These are phyloP conservation scores for Psylliodes chrysocephalus DNA, from an alignment of 2,888 invertebrate species.

Conservation along the genomic window DNA sequence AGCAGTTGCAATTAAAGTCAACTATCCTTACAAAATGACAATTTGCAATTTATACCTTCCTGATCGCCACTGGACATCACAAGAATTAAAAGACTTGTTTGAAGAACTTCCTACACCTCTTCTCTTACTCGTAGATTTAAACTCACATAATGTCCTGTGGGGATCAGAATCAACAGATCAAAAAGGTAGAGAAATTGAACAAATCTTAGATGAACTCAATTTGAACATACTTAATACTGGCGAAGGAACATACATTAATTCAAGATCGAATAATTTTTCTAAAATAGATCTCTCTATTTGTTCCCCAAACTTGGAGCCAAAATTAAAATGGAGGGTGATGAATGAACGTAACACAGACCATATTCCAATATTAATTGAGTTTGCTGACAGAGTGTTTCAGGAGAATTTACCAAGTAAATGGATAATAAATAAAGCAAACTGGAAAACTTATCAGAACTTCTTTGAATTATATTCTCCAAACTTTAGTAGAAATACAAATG, in stretches of 20 bases:
- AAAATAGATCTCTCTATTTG: neutral
- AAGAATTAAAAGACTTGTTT: neutral
- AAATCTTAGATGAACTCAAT: neutral
- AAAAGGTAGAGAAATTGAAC: conserved; percentile 10
- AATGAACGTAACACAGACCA: neutral
- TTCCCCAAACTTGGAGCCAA: neutral
- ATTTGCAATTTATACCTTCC: conserved; percentile 18
- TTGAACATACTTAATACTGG: conserved; percentile 1
- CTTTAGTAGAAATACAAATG: too few relatives aligned
- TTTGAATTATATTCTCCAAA: too few relatives aligned
- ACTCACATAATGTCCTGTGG: conserved; percentile 10
- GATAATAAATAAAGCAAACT: too few relatives aligned
- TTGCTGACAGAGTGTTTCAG: neutral
- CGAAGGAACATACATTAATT: too few relatives aligned
- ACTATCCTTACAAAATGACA: conserved; percentile 8
- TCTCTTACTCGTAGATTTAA: conserved; percentile 4
- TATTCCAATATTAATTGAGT: too few relatives aligned
- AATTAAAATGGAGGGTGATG: neutral
- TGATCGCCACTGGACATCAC: conserved; percentile 1
- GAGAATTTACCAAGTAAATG: too few relatives aligned
- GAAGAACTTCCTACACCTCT: conserved; percentile 11
- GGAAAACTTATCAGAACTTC: too few relatives aligned
- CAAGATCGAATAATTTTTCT: neutral
- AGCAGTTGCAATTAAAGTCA: too few relatives aligned
- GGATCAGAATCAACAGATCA: conserved; percentile 7